Percentiles rank a stretch among this genome's conserved stretches.
Evolutionary conservation across 2,888 invertebrate species (phyloP).

Genomic region (Trilocha varians): DNA sequence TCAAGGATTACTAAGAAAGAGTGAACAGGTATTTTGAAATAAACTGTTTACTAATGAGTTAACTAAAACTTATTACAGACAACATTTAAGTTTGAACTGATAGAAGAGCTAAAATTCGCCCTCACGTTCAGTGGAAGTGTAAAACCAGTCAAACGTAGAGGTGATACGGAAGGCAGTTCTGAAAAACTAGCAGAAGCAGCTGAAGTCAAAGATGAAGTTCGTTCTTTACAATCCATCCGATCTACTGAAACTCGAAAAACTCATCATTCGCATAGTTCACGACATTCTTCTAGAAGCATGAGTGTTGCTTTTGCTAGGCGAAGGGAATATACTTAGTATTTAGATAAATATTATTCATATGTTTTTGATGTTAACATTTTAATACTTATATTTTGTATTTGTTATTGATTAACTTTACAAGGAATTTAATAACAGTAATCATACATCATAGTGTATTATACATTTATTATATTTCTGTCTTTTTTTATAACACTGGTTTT

Average conservation of each 20-base stretch:
- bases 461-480: no score
- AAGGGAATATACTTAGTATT: conserved; percentile 34
- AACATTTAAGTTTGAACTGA: conserved; percentile 72
- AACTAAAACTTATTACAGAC: conserved; percentile 54
- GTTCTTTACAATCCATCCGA: conserved; percentile 40
- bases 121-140: conserved; percentile 75
- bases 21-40: no score
- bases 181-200: conserved; percentile 38
- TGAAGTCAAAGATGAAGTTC: conserved; percentile 50
- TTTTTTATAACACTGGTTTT: no score
- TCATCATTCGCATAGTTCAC: conserved; percentile 49
- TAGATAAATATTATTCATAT: neutral
- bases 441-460: no score
- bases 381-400: no score
- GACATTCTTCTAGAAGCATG: conserved; percentile 48
- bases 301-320: conserved; percentile 55
- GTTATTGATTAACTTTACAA: no score
- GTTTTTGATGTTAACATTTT: no score
- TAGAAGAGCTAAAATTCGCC: conserved; percentile 77
- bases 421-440: no score
- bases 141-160: conserved; percentile 71
- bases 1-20: no score
- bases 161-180: conserved; percentile 38
- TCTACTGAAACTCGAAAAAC: conserved; percentile 46
- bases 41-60: no score